These are phyloP conservation scores for Nannospalax galili DNA, from an alignment of 2,113 vertebrate genomes.

Conservation along the genomic window DNA sequence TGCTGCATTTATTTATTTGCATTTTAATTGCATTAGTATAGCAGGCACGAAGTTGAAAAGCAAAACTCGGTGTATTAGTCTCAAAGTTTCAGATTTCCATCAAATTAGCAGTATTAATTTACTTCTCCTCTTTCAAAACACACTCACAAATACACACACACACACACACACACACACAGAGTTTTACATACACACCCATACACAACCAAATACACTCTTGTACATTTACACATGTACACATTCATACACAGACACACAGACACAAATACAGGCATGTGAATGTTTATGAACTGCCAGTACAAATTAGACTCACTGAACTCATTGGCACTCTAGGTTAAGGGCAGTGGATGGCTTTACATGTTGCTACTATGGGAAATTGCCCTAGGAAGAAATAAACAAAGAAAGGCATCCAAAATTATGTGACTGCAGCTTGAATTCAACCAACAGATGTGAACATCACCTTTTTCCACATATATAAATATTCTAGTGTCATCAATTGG, in stretches of 20 bases:
- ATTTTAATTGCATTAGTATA: conserved; percentile 18
- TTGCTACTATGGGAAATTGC: conserved; percentile 39
- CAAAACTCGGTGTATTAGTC: conserved; percentile 41
- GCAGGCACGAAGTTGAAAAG: conserved; percentile 40
- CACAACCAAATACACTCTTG: background rate
- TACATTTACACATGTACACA: background rate
- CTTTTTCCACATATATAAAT: background rate
- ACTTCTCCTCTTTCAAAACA: conserved; percentile 23
- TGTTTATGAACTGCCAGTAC: conserved; percentile 18
- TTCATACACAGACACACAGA: background rate
- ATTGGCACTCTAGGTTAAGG: conserved; percentile 61
- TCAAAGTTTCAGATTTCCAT: conserved; percentile 27
- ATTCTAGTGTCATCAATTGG: background rate
- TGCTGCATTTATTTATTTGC: background rate
- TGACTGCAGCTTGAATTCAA: background rate
- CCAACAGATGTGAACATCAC: background rate
- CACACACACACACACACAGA: background rate
- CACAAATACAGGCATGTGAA: background rate
- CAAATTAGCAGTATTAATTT: conserved; percentile 32
- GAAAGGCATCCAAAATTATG: conserved; percentile 6
- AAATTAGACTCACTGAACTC: conserved; percentile 28
- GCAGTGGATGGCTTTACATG: conserved; percentile 58
- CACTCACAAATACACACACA: background rate
- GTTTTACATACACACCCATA: conserved; percentile 6
- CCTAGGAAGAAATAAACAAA: conserved; percentile 65